Evolutionary conservation across 1,140 invertebrate species (phyloP).

Genomic region (Bombus confusus): DNA sequence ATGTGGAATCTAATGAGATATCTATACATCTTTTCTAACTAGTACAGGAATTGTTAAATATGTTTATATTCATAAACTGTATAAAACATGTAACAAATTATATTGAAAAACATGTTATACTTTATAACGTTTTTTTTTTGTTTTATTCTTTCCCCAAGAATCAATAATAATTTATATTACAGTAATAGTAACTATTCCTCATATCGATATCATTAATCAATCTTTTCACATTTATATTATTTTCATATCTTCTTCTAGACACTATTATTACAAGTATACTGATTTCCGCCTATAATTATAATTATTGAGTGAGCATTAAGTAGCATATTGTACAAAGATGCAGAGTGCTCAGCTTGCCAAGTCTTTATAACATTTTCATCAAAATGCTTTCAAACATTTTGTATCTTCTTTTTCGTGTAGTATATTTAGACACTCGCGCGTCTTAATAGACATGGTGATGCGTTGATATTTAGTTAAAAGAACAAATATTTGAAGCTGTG

Average conservation of each 20-base stretch:
- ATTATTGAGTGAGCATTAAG: constrained; percentile 75
- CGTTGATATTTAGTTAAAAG: constrained; percentile 53
- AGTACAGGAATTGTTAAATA: constrained; percentile 33
- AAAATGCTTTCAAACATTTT: constrained; percentile 44
- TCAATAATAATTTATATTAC: constrained; percentile 82
- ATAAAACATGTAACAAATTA: constrained; percentile 58
- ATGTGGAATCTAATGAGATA: neutral
- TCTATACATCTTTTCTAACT: constrained; percentile 36
- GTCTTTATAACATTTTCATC: constrained; percentile 49
- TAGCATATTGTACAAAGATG: constrained; percentile 77
- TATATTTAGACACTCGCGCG: constrained; percentile 37
- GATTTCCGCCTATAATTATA: constrained; percentile 73
- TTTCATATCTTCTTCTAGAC: constrained; percentile 74
- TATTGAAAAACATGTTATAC: constrained; percentile 61
- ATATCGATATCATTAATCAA: constrained; percentile 75
- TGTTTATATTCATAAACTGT: constrained; percentile 48
- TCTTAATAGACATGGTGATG: constrained; percentile 44
- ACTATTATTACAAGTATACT: constrained; percentile 76
- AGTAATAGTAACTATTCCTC: constrained; percentile 79
- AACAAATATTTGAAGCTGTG: constrained; percentile 58
- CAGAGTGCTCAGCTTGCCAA: constrained; percentile 65
- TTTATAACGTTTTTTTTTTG: constrained; percentile 71
- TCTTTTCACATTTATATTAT: constrained; percentile 79
- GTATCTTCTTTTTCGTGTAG: constrained; percentile 18
- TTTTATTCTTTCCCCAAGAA: constrained; percentile 80